Evolutionary conservation across 2,888 invertebrate genomes (phyloP).

Genomic region (Macropis europaea): DNA sequence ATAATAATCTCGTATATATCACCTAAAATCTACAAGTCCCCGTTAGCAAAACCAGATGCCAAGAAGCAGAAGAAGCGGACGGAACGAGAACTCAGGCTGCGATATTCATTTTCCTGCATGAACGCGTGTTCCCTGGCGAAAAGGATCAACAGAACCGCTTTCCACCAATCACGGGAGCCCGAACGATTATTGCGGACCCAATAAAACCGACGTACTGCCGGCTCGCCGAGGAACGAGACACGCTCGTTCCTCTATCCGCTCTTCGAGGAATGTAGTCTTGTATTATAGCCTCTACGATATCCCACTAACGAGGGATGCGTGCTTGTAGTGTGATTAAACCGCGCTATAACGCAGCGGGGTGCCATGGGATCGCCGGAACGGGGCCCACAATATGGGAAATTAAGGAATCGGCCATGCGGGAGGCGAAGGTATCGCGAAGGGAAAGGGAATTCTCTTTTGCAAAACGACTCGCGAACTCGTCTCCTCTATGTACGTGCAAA

Average conservation of each 20-base stretch:
- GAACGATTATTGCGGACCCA: slow-evolving; percentile 40
- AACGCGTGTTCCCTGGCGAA: slow-evolving; percentile 16
- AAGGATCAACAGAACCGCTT: slow-evolving; percentile 26
- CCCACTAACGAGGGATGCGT: slow-evolving; percentile 79
- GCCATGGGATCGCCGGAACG: slow-evolving; percentile 60
- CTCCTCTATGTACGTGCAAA: slow-evolving; percentile 47
- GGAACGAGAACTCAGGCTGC: slow-evolving; percentile 15
- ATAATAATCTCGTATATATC: no score
- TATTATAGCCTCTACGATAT: slow-evolving; percentile 77
- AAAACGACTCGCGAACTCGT: slow-evolving; percentile 22
- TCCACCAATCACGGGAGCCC: slow-evolving; percentile 36
- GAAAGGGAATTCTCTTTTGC: neutral
- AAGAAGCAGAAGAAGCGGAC: no score
- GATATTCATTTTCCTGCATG: slow-evolving; percentile 9
- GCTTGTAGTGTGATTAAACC: slow-evolving; percentile 79
- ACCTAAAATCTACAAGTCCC: no score
- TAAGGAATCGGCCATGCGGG: slow-evolving; percentile 67
- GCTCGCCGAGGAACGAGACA: slow-evolving; percentile 6
- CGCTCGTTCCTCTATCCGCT: slow-evolving; percentile 25
- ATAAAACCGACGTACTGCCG: slow-evolving; percentile 27
- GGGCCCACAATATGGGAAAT: slow-evolving; percentile 73
- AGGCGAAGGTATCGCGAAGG: slow-evolving; percentile 22
- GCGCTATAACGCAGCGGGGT: slow-evolving; percentile 77
- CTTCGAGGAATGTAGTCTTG: slow-evolving; percentile 74
- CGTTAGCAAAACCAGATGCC: no score